Percentiles rank a stretch among this genome's conserved stretches.
Conservation (phyloP, 2,888 invertebrate genomes). For the Lordiphosa andalusiaca region DNA sequence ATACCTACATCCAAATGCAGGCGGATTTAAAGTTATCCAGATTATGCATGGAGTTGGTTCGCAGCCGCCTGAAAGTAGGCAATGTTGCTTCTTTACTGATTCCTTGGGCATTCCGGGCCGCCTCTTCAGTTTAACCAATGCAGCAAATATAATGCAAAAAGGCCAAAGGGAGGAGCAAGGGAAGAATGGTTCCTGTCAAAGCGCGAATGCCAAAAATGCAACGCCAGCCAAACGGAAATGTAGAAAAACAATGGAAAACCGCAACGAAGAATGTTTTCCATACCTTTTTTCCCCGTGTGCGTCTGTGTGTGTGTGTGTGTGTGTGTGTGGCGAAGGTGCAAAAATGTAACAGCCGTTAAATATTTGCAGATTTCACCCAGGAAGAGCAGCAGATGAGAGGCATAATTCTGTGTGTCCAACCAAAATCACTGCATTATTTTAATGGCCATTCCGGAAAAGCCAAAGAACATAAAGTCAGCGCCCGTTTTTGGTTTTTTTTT, state of each 20-base stretch:
- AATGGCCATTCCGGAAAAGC: conserved; percentile 36
- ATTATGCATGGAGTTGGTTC: too few species aligned
- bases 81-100: conserved; percentile 1
- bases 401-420: conserved; percentile 55
- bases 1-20: background rate
- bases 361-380: conserved; percentile 62
- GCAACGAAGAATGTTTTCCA: conserved; percentile 69
- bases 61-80: background rate
- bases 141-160: conserved; percentile 44
- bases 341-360: conserved; percentile 71
- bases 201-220: conserved; percentile 68
- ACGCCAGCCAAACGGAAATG: conserved; percentile 58
- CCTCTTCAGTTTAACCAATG: conserved; percentile 25
- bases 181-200: conserved; percentile 45
- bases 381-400: conserved; percentile 6
- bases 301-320: conserved; percentile 16
- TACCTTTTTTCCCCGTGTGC: conserved; percentile 57
- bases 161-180: conserved; percentile 9
- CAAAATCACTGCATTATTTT: conserved; percentile 71
- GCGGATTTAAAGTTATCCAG: background rate
- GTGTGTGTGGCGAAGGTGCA: conserved; percentile 53
- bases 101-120: conserved; percentile 21
- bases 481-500: background rate
- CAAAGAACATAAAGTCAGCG: background rate
- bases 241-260: conserved; percentile 70